These are phyloP conservation scores for Dendrocincla tyrannina DNA, from an alignment of 2,797 vertebrate species.

Conservation along the genomic window DNA sequence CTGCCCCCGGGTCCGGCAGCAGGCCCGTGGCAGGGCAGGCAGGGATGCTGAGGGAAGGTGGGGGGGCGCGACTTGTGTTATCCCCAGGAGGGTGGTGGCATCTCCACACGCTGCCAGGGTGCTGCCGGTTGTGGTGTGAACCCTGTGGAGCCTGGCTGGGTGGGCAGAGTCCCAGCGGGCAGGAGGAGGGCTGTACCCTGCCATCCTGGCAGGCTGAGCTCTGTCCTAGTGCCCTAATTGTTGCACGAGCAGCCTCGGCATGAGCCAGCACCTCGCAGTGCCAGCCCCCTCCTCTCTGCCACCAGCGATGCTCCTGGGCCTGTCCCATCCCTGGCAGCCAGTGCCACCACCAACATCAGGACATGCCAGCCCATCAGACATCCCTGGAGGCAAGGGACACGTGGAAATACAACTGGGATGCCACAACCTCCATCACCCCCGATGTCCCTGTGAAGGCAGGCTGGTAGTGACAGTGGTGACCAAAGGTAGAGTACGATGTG, in stretches of 20 bases:
- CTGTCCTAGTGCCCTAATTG: conserved; percentile 36
- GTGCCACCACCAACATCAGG: rapidly evolving
- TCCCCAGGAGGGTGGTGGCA: not conserved
- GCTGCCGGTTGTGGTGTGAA: not conserved
- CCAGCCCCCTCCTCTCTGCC: not conserved
- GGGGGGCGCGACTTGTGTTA: rapidly evolving
- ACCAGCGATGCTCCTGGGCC: not conserved
- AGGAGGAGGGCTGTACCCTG: not conserved
- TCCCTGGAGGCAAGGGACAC: rapidly evolving
- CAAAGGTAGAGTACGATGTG: rapidly evolving
- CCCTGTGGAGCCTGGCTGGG: rapidly evolving
- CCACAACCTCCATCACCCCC: rapidly evolving
- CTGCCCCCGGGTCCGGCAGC: not conserved
- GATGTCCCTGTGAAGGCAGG: rapidly evolving
- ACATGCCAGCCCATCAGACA: rapidly evolving
- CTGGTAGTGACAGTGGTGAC: rapidly evolving
- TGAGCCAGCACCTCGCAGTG: rapidly evolving
- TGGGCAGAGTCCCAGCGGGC: not conserved
- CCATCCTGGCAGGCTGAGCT: not conserved
- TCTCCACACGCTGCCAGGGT: rapidly evolving
- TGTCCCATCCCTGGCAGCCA: rapidly evolving
- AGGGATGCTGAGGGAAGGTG: not conserved
- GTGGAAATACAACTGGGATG: rapidly evolving
- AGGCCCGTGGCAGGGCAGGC: rapidly evolving
- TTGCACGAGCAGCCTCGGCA: rapidly evolving